phyloP scores from a whole-genome alignment of 2,113 vertebrate species.

The Piprites chloris region DNA sequence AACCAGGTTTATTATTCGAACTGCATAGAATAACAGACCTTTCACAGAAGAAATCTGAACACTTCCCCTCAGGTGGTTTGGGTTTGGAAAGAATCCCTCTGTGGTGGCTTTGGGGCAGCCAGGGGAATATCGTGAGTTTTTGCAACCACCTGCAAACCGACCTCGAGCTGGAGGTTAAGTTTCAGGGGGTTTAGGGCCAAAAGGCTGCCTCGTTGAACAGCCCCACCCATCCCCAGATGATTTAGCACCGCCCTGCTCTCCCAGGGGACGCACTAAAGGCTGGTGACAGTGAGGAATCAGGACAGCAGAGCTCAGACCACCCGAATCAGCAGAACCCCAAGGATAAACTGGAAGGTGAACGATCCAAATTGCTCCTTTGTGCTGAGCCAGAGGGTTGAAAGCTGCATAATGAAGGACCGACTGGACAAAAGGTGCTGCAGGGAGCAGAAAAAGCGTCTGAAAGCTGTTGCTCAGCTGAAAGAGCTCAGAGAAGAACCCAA shows the following conservation, averaged over 20 bases:
- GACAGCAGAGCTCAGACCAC: not conserved
- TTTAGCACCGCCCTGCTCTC: not conserved
- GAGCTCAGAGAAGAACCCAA: not conserved
- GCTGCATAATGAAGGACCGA: not conserved
- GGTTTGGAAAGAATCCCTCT: not conserved
- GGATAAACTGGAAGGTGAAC: not conserved
- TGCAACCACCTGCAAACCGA: rapidly evolving
- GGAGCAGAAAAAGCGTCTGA: not conserved
- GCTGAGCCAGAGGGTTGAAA: not conserved
- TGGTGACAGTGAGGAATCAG: not conserved
- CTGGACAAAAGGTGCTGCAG: not conserved
- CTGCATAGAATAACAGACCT: no score
- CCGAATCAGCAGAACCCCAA: slow-evolving; percentile 32
- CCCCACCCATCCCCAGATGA: not conserved
- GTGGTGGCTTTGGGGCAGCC: not conserved
- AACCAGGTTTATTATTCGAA: not conserved
- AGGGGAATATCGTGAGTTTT: rapidly evolving
- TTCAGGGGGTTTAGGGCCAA: not conserved
- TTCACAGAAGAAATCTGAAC: not conserved
- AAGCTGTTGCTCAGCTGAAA: not conserved
- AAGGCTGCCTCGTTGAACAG: not conserved
- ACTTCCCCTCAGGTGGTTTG: rapidly evolving
- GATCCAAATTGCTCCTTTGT: not conserved
- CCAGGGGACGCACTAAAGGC: not conserved
- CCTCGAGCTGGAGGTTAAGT: not conserved